These are phyloP conservation scores for Radopholus similis DNA, from an alignment of 1,140 invertebrate genomes.

Conservation along the genomic window DNA sequence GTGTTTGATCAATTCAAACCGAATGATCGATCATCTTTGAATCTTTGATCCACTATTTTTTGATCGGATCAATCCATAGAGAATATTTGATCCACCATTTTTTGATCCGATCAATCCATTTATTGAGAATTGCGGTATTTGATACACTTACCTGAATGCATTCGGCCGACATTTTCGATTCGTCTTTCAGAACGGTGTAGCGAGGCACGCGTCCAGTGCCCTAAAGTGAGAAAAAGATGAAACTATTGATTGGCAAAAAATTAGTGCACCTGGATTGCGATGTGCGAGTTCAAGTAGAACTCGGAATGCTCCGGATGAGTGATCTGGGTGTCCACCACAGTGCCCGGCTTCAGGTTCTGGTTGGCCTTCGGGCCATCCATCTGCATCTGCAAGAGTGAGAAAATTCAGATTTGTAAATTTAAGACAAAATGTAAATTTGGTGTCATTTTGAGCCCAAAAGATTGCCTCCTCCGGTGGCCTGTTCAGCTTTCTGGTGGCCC, in stretches of 20 bases:
- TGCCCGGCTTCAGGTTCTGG: constrained; percentile 33
- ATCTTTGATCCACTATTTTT: not conserved
- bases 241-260: not conserved
- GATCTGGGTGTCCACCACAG: constrained; percentile 23
- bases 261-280: constrained; percentile 14
- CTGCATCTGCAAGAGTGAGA: not conserved
- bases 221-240: not conserved
- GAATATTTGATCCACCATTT: not conserved
- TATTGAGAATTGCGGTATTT: not conserved
- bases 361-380: constrained; percentile 21
- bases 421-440: not conserved
- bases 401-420: not conserved
- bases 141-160: constrained; percentile 8
- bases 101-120: not conserved
- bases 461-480: too few relatives aligned
- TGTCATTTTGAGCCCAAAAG: too few relatives aligned
- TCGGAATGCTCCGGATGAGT: constrained; percentile 29
- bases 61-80: not conserved
- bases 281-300: constrained; percentile 30
- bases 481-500: too few relatives aligned
- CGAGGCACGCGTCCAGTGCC: constrained; percentile 30
- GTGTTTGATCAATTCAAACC: too few relatives aligned
- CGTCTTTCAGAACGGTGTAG: constrained; percentile 28
- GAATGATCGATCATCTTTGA: too few relatives aligned
- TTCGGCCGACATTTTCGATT: constrained; percentile 21